These are phyloP conservation scores for Bradysia coprophila DNA, from an alignment of 1,140 invertebrate species.

Conservation along the genomic window DNA sequence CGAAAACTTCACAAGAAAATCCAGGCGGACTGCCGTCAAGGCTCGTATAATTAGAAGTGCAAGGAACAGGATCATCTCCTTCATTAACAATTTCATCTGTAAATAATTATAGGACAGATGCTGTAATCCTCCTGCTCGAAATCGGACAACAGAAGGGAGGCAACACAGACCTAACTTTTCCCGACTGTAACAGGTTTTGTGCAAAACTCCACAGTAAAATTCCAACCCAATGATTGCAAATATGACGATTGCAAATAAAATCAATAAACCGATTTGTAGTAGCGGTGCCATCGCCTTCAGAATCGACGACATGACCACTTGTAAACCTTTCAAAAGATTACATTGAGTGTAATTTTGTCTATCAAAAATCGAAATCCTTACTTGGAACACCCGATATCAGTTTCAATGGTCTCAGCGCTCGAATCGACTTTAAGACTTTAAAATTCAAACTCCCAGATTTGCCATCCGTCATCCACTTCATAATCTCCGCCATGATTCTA, in stretches of 20 bases:
- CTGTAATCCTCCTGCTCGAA: neutral
- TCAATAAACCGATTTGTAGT: slow-evolving; percentile 97
- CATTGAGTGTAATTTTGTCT: neutral
- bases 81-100: slow-evolving; percentile 73
- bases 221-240: slow-evolving; percentile 99
- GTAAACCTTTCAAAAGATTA: slow-evolving; percentile 59
- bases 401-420: slow-evolving; percentile 99
- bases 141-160: slow-evolving; percentile 25
- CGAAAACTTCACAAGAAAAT: no score
- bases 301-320: slow-evolving; percentile 99
- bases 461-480: slow-evolving; percentile 73
- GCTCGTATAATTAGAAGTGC: slow-evolving; percentile 58
- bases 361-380: slow-evolving; percentile 65
- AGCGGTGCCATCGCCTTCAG: slow-evolving; percentile 99
- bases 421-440: slow-evolving; percentile 95
- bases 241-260: slow-evolving; percentile 99
- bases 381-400: slow-evolving; percentile 99
- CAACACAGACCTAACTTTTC: neutral
- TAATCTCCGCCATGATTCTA: neutral
- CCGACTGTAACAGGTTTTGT: slow-evolving; percentile 92
- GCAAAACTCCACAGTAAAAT: slow-evolving; percentile 98
- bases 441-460: slow-evolving; percentile 83
- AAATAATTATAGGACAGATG: neutral
- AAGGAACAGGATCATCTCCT: slow-evolving; percentile 70
- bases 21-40: slow-evolving; percentile 55